Evolutionary conservation across 2,113 vertebrate genomes (phyloP).

Genomic region (Anolis carolinensis): DNA sequence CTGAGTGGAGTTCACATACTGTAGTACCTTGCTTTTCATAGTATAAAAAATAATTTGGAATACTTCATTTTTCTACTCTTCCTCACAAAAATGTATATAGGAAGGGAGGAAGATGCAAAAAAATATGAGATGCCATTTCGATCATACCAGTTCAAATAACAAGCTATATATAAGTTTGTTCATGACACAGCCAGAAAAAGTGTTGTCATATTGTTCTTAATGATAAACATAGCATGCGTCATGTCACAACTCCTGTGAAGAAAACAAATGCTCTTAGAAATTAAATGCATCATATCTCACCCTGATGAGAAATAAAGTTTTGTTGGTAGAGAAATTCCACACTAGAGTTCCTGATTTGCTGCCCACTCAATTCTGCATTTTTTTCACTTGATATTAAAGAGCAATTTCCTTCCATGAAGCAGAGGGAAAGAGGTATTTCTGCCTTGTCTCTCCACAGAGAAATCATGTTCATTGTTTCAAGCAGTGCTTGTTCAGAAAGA

Average conservation of each 20-base stretch:
- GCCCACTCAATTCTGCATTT: conserved; percentile 4
- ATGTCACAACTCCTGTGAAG: neutral
- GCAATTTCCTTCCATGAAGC: conserved; percentile 16
- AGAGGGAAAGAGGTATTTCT: neutral
- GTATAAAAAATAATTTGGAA: neutral
- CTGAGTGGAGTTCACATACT: neutral
- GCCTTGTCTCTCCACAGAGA: conserved; percentile 1
- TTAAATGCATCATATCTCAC: neutral
- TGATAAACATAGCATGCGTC: neutral
- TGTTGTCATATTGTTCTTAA: fast-evolving
- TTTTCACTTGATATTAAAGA: conserved; percentile 22
- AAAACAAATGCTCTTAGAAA: conserved; percentile 7
- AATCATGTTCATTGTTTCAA: neutral
- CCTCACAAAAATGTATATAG: neutral
- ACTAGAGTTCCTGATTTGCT: neutral
- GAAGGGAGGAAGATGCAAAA: neutral
- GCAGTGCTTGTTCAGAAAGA: conserved; percentile 6
- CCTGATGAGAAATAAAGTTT: neutral
- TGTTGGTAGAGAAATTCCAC: conserved; percentile 5
- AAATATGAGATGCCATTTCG: neutral
- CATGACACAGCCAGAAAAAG: fast-evolving
- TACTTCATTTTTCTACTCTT: neutral
- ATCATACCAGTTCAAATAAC: neutral
- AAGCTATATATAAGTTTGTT: neutral
- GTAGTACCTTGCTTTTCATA: neutral